Base-by-base conservation (phyloP, 1,140 invertebrate genomes). In the Neoseiulus cucumeris region DNA sequence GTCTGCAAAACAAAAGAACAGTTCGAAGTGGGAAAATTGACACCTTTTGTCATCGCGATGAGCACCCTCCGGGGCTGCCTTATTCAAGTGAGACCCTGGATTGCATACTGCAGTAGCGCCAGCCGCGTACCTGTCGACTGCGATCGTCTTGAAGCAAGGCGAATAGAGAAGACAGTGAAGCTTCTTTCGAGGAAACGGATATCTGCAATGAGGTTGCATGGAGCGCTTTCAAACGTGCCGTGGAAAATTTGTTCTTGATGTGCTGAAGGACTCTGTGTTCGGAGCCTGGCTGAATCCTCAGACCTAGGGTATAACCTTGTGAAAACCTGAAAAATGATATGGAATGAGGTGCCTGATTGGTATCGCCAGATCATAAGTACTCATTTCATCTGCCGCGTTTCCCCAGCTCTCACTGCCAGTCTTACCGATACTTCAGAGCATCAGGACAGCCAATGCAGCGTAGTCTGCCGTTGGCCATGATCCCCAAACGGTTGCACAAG, bases 381-480 rank as follows among this genome's bases (percentile, higher is more conserved):
- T n/a, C n/a, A n/a, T n/a, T n/a, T n/a, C n/a, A n/a, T n/a, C n/a
- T n/a, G n/a, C n/a, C n/a, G n/a, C n/a, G n/a, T n/a, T n/a, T n/a
- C n/a, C n/a, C n/a, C n/a, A n/a, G n/a, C n/a, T n/a, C n/a, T n/a
- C n/a, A n/a, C n/a, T n/a, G n/a, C n/a, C n/a, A n/a, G n/a, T 29
- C 22, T 64, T 64, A 78, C 74, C 75, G 75, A 65, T 76, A 68
- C 69, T 79, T 80, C 0, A 80, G 69, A 69, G 76, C 73, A 66
- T 79, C 76, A 39, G 77, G 74, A 68, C 72, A 76, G 20, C 78
- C 79, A 9, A 79, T 69, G 69, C 78, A 79, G 41, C 73, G 73
- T 44, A 80, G 73, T 66, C 72, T 68, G 42, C 79, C 79, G 69
- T 79, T 78, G 2, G 78, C 76, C 78, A 74, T 74, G 44, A 74